Percentiles rank a stretch among this genome's conserved stretches.
Evolutionary conservation across 2,888 invertebrate species (phyloP).

Genomic region (Resseliella maxima): DNA sequence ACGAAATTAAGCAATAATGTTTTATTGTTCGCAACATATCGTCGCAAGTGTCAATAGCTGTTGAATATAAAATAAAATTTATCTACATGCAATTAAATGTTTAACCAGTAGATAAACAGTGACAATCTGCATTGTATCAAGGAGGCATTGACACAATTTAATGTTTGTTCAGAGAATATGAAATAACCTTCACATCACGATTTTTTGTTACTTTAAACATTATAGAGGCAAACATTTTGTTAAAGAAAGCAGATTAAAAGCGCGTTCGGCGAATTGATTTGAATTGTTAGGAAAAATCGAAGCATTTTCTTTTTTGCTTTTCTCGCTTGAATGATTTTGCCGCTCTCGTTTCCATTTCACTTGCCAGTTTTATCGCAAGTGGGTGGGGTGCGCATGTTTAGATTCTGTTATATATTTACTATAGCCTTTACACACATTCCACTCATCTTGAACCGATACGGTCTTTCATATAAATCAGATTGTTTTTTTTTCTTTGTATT

Average conservation of each 20-base stretch:
- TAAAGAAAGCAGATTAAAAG: neutral
- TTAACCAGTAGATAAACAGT: slow-evolving; percentile 27
- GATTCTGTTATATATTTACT: neutral
- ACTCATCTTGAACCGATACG: slow-evolving; percentile 29
- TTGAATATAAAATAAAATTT: slow-evolving; percentile 54
- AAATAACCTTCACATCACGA: neutral
- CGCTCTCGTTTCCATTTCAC: neutral
- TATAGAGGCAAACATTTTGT: neutral
- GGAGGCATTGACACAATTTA: neutral
- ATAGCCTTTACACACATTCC: neutral
- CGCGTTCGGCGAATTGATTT: slow-evolving; percentile 53
- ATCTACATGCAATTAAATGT: slow-evolving; percentile 43
- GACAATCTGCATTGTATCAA: neutral
- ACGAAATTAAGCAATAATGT: slow-evolving; percentile 51
- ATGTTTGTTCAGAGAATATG: neutral
- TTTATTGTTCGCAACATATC: slow-evolving; percentile 24
- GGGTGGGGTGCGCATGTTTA: neutral
- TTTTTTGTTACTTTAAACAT: neutral
- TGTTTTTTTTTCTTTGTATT: slow-evolving; percentile 18
- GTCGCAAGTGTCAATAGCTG: slow-evolving; percentile 16
- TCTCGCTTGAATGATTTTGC: neutral
- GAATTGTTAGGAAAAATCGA: slow-evolving; percentile 18
- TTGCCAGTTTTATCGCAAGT: neutral
- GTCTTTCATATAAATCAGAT: slow-evolving; percentile 41
- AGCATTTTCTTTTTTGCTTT: neutral